Evolutionary conservation across 2,888 invertebrate species (phyloP), one percentile per base, ranked within the genome.

Genomic region (Periphyllus acericola): DNA sequence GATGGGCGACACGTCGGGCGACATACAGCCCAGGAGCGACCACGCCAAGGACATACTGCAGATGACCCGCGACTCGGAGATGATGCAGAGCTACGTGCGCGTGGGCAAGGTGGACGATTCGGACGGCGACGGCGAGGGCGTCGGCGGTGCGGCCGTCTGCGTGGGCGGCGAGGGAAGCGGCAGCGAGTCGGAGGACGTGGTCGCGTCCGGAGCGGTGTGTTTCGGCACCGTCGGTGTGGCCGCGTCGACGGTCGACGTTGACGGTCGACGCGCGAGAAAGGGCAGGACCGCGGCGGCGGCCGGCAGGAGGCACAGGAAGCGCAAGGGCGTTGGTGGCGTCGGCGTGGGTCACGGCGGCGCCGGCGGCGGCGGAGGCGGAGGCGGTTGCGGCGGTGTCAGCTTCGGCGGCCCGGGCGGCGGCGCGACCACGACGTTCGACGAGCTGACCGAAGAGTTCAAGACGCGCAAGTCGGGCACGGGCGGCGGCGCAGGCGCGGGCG

Each of bases 51-150:
- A 89, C 89, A 90, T 90, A 78, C 89, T 90, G 6, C 89, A 89
- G 81, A 89, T 89, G 17, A 89, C 89, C 66, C 88, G 90, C 29
- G 90, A 91, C 90, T 94, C 95, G 25, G 96, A 96, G 91, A 93
- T 96, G 90, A 91, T 96, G 32, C 96, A 96, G 92, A 96, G 96
- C 91, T 96, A 95, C 91, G 95, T 96, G 29, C 93, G 96, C 83
- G 94, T 95, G 32, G 95, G 94, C 52, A 83, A 89, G 25, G 89
- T 87, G 0, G 89, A 89, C 68, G 90, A 89, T 40, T 83, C 80
- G 19, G 78, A 83, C 46, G 88, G 84, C 76, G 74, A 40, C 25
- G 79, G 32, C 60, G 85, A 83, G 19, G 40, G 89, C 74, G 78
- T 68, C 17, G 75, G 74, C 9, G 86, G 46, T 46, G 46, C 46